A percentile compares a stretch with the other conserved stretches of the same genome.
Evolutionary conservation across 2,113 vertebrate species (phyloP).

Genomic region (Thryonomys swinderianus): DNA sequence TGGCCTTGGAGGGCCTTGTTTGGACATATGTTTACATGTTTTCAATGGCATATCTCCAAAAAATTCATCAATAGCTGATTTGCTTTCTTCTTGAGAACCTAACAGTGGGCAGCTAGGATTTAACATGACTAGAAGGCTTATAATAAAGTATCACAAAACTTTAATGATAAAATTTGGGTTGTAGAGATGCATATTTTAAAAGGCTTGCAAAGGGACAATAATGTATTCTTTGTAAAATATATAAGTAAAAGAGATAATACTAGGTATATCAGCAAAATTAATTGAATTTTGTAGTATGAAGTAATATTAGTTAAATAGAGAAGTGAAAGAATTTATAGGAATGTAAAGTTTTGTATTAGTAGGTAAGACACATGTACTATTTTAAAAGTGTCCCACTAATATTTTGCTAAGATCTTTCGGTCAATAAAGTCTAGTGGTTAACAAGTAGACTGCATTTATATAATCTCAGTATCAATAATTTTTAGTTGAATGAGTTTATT

Average conservation of each 20-base stretch:
- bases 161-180: slow-evolving; percentile 5
- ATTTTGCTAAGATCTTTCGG: neutral
- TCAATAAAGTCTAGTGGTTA: neutral
- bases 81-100: neutral
- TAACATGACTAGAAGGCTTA: neutral
- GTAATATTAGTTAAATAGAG: neutral
- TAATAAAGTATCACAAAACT: neutral
- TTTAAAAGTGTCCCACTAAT: neutral
- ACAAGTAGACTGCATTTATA: neutral
- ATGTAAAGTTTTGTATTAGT: neutral
- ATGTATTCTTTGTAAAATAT: slow-evolving; percentile 32
- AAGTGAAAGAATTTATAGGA: neutral
- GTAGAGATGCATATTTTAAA: neutral
- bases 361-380: neutral
- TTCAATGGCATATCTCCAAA: neutral
- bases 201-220: neutral
- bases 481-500: slow-evolving; percentile 29
- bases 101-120: neutral
- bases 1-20: neutral
- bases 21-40: neutral
- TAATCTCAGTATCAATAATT: neutral
- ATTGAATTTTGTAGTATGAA: neutral
- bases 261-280: neutral
- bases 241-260: neutral
- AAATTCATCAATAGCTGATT: neutral